Evolutionary conservation across 2,113 vertebrate species (phyloP), one percentile per base, ranked within the genome.

Genomic region (Glareola pratincola): DNA sequence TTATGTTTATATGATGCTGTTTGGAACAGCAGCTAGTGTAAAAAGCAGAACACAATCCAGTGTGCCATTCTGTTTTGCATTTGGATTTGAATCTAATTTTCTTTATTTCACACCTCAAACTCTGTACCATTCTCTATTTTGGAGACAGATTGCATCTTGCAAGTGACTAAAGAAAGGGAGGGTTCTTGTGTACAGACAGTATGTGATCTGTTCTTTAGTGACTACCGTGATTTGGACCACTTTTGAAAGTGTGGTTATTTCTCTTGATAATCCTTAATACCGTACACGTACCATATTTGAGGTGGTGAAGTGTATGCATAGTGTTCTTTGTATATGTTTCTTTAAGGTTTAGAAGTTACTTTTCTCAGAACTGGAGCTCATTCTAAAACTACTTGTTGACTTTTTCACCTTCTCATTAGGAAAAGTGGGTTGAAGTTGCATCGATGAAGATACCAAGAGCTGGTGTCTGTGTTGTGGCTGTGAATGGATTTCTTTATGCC

Each of bases 391-490:
- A 27, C 30, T 85, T 85, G 12, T 54, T 87, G 20, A 68, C 50
- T 94, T 27, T 94, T 66, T 77, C 39, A n/a, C 62, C 54, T 83
- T 76, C 89, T 97, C 77, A 32, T 23, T 95, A 99, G 99, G 99
- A 99, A 96, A 99, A 99, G 95, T 99, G 99, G 99, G 95, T 98
- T 85, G 99, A 99, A 97, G 99, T 99, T 93, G 98, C 99, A 2
- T 76, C 99, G 0, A 99, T 99, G 99, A 98, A 98, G 30, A 98
- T 98, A 6, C 98, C 99, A 32, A 99, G 99, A 57, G 99, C 99
- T 24, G 99, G 99, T 20, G 98, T 99, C 53, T 99, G 99, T 6
- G 99, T 99, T 50, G 98, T 99, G 4, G 98, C 98, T 7, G 99
- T 99, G 27, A 99, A 99, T 56, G 99, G 99, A 68, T 98, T 99